Base-by-base conservation (phyloP, 2,797 vertebrate genomes). In the Lepilemur septentrionalis region DNA sequence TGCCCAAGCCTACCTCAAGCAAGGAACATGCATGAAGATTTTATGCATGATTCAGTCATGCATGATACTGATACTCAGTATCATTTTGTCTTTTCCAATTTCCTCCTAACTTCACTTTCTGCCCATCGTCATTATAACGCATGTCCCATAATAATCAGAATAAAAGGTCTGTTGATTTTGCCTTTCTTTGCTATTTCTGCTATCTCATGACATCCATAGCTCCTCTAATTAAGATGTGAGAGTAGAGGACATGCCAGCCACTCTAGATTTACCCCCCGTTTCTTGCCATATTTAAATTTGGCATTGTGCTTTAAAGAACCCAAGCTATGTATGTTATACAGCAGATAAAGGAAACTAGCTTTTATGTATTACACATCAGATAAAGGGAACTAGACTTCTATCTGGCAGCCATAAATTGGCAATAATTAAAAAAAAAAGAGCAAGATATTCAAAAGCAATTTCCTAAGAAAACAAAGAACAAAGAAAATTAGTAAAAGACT, bases 391-490 rank as follows among this genome's bases (percentile, higher is more conserved):
- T 22, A 67, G 69, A 88, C 84, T 90, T 88, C 28, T 94, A 75
- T 84, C 75, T 80, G 35, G 10, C 7, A 70, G 38, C 20, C 20
- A 20, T 73, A 23, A 92, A 89, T 84, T 90, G 7, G 10, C 35
- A 50, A 70, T 61, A 55, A 55, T 55, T 13, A 17, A n/a, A n/a
- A 18, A 91, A 32, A 30, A 8, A 41, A 28, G 7, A 32, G 22
- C 25, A 65, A 90, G 30, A 55, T 90, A 81, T 38, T 92, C n/a
- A 73, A 95, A 91, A 91, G 22, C 61, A 93, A 81, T 91, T 94
- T 85, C 57, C 52, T 59, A 85, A 72, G 63, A 32, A 89, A 86
- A 93, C n/a, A 69, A 59, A 94, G 84, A 89, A 85, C 28, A 82
- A 65, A 65, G 78, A 63, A 15, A 73, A 61, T 76, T 38, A 89